Evolutionary conservation across 2,797 vertebrate species (phyloP).

Genomic region (Scleropages formosus): DNA sequence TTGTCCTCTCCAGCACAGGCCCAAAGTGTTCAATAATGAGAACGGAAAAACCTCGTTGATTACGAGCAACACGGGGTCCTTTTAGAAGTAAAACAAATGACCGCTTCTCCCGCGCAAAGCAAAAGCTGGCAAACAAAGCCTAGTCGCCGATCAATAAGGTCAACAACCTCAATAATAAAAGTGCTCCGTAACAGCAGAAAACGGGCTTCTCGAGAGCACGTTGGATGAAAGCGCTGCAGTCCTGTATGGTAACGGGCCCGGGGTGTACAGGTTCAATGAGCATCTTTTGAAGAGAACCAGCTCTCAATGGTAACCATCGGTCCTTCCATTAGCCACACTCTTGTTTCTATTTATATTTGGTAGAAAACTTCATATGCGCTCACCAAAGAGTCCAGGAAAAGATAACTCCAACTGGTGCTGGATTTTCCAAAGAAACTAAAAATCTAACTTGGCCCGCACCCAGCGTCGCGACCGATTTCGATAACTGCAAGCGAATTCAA

Average conservation of each 20-base stretch:
- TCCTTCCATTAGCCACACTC: too few relatives aligned
- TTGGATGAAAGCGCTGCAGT: too few relatives aligned
- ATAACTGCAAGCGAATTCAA: too few relatives aligned
- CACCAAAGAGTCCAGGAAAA: too few relatives aligned
- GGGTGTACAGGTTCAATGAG: not conserved
- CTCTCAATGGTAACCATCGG: too few relatives aligned
- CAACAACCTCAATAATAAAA: constrained; percentile 22
- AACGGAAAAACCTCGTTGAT: constrained; percentile 10
- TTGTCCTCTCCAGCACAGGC: not conserved
- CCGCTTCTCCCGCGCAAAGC: constrained; percentile 1
- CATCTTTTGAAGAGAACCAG: not conserved
- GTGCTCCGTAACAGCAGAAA: constrained; percentile 11
- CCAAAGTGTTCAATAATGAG: constrained; percentile 1
- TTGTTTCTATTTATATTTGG: too few relatives aligned
- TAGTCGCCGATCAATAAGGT: constrained; percentile 34
- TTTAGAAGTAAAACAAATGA: constrained; percentile 23
- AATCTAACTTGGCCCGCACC: too few relatives aligned
- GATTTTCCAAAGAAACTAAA: too few relatives aligned
- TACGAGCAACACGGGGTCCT: constrained; percentile 13
- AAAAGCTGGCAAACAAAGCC: constrained; percentile 14
- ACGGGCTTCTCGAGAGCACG: not conserved
- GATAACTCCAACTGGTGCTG: not conserved
- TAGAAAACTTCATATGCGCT: too few relatives aligned
- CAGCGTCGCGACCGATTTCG: too few relatives aligned
- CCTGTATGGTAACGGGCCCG: too few relatives aligned